Evolutionary conservation across 2,888 invertebrate species (phyloP).

Genomic region (Alviniconcha strummeri): DNA sequence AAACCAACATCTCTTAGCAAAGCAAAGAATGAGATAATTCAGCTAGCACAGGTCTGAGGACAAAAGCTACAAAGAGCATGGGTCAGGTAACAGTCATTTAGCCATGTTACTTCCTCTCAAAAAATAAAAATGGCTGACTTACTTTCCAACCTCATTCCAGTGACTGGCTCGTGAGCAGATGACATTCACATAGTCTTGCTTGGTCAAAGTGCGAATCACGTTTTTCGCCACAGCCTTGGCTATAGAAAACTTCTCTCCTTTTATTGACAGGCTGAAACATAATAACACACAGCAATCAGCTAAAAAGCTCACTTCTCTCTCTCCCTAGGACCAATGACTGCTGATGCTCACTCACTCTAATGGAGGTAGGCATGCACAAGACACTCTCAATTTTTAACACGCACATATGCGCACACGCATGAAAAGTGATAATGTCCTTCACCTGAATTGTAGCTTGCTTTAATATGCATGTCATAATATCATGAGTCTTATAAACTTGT

Average conservation of each 20-base stretch:
- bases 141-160: conserved; percentile 74
- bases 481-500: too few species aligned
- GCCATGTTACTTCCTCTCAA: too few species aligned
- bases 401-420: not conserved
- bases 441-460: too few species aligned
- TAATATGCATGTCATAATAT: too few species aligned
- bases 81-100: too few species aligned
- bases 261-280: conserved; percentile 67
- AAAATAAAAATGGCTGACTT: conserved; percentile 42
- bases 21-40: too few species aligned
- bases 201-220: conserved; percentile 73
- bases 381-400: not conserved
- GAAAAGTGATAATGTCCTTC: too few species aligned
- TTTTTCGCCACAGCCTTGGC: conserved; percentile 73
- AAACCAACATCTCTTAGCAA: too few species aligned
- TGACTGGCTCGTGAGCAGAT: conserved; percentile 74
- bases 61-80: too few species aligned
- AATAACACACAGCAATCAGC: not conserved
- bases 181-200: conserved; percentile 74
- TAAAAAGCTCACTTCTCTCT: too few species aligned
- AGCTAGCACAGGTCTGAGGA: too few species aligned
- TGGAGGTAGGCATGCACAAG: not conserved
- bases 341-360: not conserved
- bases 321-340: too few species aligned
- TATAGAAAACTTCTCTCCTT: conserved; percentile 72